phyloP scores from a whole-genome alignment of 1,140 invertebrate species.

The Mercenaria mercenaria region DNA sequence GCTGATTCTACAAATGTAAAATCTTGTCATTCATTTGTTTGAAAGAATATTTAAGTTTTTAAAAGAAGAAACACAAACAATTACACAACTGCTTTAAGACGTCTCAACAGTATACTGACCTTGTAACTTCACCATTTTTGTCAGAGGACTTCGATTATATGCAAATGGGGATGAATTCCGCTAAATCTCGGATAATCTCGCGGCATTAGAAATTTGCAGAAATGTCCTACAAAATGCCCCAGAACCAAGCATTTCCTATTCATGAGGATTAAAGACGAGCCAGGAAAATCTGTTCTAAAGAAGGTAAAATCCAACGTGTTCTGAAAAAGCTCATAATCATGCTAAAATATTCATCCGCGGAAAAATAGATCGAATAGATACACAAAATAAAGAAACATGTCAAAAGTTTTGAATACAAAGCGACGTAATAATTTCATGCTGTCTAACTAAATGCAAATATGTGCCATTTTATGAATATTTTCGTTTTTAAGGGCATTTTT shows the following conservation, averaged over 20 bases:
- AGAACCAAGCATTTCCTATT: constrained; percentile 45
- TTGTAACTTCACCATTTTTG: not conserved
- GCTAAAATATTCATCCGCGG: constrained; percentile 24
- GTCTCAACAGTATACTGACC: no score
- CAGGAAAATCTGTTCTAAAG: constrained; percentile 42
- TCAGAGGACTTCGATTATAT: constrained; percentile 31
- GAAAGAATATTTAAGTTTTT: no score
- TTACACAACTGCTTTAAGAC: no score
- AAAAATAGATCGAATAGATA: not conserved
- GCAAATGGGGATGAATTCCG: constrained; percentile 13
- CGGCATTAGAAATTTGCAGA: constrained; percentile 51
- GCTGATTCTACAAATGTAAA: no score
- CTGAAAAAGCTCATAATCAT: constrained; percentile 27
- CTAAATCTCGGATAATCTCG: constrained; percentile 49
- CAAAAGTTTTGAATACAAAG: not conserved
- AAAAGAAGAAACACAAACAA: no score
- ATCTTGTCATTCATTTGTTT: no score
- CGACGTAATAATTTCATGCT: not conserved
- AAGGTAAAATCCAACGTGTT: constrained; percentile 15
- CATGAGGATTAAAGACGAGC: constrained; percentile 43
- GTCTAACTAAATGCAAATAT: not conserved
- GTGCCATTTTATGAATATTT: no score
- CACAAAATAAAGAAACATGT: constrained; percentile 7
- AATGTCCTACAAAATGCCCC: constrained; percentile 44
- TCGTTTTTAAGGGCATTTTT: no score